Percentiles rank a stretch among this genome's conserved stretches.
Conservation (phyloP, 2,113 vertebrate genomes). For the Semicossyphus pulcher region DNA sequence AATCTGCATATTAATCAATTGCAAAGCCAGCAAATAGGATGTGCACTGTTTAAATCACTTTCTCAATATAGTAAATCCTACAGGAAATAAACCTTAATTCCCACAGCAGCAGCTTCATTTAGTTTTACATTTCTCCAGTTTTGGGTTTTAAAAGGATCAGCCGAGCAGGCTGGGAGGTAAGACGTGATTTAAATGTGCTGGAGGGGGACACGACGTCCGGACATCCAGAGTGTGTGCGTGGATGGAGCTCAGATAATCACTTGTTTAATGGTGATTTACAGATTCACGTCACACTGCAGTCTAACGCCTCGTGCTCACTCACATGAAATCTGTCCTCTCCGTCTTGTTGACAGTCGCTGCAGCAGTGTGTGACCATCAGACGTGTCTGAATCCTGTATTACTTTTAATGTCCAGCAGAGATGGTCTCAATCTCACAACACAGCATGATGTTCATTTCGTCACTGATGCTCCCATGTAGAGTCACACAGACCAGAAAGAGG, state of each 20-base stretch:
- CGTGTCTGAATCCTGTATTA: not conserved
- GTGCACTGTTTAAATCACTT: not conserved
- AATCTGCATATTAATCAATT: not conserved
- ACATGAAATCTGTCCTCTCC: not conserved
- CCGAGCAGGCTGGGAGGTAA: not conserved
- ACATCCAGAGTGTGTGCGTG: not conserved
- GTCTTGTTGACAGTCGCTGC: constrained; percentile 21
- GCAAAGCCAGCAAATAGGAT: not conserved
- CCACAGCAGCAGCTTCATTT: not conserved
- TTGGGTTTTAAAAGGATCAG: not conserved
- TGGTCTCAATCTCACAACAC: no score
- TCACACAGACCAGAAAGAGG: no score
- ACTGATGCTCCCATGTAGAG: no score
- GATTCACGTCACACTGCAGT: not conserved
- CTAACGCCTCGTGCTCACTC: not conserved
- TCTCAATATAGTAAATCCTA: not conserved
- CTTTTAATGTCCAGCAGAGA: no score
- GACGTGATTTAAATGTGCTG: not conserved
- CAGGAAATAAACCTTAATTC: not conserved
- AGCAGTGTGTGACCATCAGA: constrained; percentile 17
- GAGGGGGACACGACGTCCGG: not conserved
- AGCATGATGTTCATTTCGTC: no score
- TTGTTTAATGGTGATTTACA: not conserved
- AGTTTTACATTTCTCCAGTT: not conserved
- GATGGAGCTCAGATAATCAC: not conserved